These are phyloP conservation scores for Antechinus flavipes DNA, from an alignment of 2,113 vertebrate genomes.

Conservation along the genomic window DNA sequence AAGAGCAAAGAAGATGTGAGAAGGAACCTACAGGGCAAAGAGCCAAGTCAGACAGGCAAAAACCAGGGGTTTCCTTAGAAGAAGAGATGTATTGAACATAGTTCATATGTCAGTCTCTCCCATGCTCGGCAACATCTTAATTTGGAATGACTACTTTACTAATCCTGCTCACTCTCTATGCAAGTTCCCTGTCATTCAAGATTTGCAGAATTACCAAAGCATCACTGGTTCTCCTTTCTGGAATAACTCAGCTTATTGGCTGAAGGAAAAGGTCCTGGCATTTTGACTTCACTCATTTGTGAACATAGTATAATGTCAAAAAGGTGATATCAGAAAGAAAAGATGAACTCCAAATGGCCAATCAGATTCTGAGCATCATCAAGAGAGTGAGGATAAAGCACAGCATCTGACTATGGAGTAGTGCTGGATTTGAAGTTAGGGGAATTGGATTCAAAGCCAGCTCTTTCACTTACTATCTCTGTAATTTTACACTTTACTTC, in stretches of 20 bases:
- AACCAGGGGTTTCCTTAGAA: background rate
- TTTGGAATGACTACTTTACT: slow-evolving; percentile 8
- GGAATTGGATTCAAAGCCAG: background rate
- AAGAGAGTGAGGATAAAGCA: background rate
- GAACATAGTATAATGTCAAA: slow-evolving; percentile 45
- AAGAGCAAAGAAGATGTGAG: background rate
- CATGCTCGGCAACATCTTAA: background rate
- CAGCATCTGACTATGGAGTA: background rate
- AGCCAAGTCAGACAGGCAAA: background rate
- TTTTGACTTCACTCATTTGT: slow-evolving; percentile 38
- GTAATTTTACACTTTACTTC: slow-evolving; percentile 1
- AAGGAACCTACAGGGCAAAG: background rate
- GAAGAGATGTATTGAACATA: slow-evolving; percentile 6
- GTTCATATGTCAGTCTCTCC: background rate
- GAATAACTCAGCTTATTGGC: slow-evolving; percentile 8
- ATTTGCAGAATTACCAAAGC: slow-evolving; percentile 53
- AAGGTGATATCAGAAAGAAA: slow-evolving; percentile 24
- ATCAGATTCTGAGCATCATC: background rate
- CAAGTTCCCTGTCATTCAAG: slow-evolving; percentile 28
- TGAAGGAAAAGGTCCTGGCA: slow-evolving; percentile 12
- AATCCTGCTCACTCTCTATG: slow-evolving; percentile 30
- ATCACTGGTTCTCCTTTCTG: background rate
- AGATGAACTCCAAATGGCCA: background rate
- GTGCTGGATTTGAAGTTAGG: background rate
- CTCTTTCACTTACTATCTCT: slow-evolving; percentile 5